Conservation (phyloP, 2,797 vertebrate genomes). For the Borostomias antarcticus region DNA sequence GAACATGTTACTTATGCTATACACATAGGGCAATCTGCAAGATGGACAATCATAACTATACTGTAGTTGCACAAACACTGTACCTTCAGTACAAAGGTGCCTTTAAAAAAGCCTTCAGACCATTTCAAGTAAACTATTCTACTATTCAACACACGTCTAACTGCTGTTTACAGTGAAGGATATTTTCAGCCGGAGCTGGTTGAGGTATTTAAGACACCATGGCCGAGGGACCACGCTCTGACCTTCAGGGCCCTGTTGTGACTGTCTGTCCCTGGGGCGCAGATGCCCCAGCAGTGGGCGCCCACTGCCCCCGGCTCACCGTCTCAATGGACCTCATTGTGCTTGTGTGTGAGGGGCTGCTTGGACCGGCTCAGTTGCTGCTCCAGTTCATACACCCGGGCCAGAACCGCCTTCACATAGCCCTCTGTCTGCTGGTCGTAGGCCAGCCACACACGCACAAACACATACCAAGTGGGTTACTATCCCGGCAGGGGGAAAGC, state of each 20-base stretch:
- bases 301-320: constrained; percentile 73
- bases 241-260: constrained; percentile 44
- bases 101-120: neutral
- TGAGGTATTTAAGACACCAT: too few species aligned
- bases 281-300: constrained; percentile 43
- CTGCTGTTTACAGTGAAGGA: neutral
- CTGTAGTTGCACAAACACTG: neutral
- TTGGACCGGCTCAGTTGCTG: constrained; percentile 69
- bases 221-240: neutral
- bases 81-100: neutral
- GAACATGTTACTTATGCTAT: too few species aligned
- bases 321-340: constrained; percentile 75
- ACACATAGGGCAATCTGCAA: too few species aligned
- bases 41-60: neutral
- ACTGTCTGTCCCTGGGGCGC: constrained; percentile 44
- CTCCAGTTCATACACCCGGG: constrained; percentile 82
- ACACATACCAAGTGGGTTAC: neutral
- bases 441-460: constrained; percentile 73
- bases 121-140: neutral
- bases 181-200: too few species aligned
- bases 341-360: constrained; percentile 58
- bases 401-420: constrained; percentile 79
- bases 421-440: constrained; percentile 90
- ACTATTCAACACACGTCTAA: too few species aligned
- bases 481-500: neutral